Evolutionary conservation across 2,113 vertebrate genomes (phyloP).

Genomic region (Hemichromis elongatus): DNA sequence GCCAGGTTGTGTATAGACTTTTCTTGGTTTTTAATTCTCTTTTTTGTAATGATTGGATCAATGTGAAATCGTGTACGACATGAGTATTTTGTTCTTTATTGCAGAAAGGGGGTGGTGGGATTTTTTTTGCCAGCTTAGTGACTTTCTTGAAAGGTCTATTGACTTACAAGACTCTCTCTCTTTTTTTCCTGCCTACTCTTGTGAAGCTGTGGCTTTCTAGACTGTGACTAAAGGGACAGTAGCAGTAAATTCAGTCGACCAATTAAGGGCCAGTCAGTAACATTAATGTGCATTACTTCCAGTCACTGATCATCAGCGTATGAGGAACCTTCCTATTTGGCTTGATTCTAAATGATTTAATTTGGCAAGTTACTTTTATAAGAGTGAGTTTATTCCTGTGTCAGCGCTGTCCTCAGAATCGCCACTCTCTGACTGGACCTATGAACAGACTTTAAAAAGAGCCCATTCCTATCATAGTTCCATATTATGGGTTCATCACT

Average conservation of each 20-base stretch:
- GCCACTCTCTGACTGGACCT: neutral
- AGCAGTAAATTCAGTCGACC: neutral
- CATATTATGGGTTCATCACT: constrained; percentile 26
- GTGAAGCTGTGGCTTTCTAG: neutral
- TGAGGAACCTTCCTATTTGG: neutral
- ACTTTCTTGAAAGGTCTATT: neutral
- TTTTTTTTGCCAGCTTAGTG: neutral
- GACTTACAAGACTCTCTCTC: neutral
- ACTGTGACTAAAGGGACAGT: neutral
- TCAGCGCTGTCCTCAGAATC: neutral
- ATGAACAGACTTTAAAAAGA: neutral
- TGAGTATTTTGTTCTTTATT: neutral
- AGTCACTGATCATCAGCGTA: neutral
- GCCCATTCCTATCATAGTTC: neutral
- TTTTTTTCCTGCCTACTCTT: neutral
- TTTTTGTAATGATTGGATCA: neutral
- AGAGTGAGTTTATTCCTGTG: neutral
- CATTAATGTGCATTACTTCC: neutral
- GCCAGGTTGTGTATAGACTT: neutral
- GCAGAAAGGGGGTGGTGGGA: neutral
- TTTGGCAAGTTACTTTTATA: neutral
- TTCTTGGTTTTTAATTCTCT: neutral
- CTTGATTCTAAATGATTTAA: neutral
- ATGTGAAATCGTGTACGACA: neutral
- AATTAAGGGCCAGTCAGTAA: neutral